Conservation (phyloP, 2,113 vertebrate genomes). For the Carollia perspicillata region DNA sequence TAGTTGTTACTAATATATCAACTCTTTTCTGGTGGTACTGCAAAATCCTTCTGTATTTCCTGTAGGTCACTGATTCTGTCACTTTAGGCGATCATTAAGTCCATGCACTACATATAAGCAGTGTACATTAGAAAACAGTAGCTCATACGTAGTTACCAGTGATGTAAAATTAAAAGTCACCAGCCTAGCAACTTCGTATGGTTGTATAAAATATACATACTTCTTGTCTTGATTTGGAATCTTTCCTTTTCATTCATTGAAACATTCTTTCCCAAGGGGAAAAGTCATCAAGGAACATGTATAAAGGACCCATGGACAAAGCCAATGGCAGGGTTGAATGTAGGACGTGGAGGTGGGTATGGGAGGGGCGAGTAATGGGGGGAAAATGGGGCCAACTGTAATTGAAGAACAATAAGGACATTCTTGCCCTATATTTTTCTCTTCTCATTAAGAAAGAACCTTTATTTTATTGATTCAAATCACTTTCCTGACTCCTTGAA, state of each 20-base stretch:
- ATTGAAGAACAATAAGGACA: too few relatives aligned
- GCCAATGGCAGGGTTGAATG: too few relatives aligned
- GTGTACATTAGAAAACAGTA: neutral
- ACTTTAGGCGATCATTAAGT: neutral
- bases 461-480: neutral
- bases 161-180: neutral
- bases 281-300: too few relatives aligned
- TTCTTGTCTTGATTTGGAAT: neutral
- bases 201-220: neutral
- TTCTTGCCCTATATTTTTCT: neutral
- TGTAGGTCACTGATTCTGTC: neutral
- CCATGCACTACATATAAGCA: neutral
- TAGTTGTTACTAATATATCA: neutral
- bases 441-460: neutral
- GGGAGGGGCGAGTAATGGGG: too few relatives aligned
- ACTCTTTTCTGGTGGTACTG: neutral
- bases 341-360: too few relatives aligned
- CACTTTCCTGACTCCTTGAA: neutral
- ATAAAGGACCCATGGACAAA: too few relatives aligned
- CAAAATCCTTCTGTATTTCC: neutral
- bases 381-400: too few relatives aligned
- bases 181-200: neutral
- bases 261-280: neutral
- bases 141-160: neutral
- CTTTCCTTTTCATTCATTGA: neutral